These are phyloP conservation scores for Patagioenas fasciata DNA, from an alignment of 2,113 vertebrate species.

Conservation along the genomic window DNA sequence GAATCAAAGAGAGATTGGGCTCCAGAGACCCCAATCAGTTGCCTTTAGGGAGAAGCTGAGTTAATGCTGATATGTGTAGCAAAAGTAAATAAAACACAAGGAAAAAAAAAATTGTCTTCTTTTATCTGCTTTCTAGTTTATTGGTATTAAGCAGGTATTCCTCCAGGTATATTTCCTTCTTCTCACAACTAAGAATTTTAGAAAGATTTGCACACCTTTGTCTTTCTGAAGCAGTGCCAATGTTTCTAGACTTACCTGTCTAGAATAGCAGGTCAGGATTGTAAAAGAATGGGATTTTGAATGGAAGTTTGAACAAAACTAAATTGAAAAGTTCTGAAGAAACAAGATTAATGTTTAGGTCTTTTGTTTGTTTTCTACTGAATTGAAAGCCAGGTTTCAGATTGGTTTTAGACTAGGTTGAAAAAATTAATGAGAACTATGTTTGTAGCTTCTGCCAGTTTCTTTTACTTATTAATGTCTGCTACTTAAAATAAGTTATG, in stretches of 20 bases:
- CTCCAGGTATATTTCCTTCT: not conserved
- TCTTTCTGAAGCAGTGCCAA: not conserved
- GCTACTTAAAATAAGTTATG: not conserved
- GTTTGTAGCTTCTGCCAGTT: not conserved
- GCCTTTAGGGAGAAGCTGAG: not conserved
- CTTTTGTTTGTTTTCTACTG: not conserved
- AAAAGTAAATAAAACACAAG: not conserved
- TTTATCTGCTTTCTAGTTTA: not conserved
- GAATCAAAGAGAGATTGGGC: no score
- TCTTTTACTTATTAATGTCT: not conserved
- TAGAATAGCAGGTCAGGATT: not conserved
- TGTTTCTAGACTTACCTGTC: not conserved
- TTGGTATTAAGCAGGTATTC: not conserved
- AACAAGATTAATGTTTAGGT: not conserved
- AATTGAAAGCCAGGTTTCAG: not conserved
- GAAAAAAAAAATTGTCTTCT: not conserved
- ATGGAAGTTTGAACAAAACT: not conserved
- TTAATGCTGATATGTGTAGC: not conserved
- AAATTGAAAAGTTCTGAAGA: not conserved
- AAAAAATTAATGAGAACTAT: not conserved
- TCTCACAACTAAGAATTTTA: not conserved
- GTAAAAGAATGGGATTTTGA: not conserved
- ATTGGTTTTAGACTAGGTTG: not conserved
- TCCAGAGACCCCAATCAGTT: no score
- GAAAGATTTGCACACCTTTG: fast-evolving